Percentiles rank a stretch among this genome's conserved stretches.
phyloP scores from a whole-genome alignment of 2,888 invertebrate species.

The Allophyes oxyacanthae region DNA sequence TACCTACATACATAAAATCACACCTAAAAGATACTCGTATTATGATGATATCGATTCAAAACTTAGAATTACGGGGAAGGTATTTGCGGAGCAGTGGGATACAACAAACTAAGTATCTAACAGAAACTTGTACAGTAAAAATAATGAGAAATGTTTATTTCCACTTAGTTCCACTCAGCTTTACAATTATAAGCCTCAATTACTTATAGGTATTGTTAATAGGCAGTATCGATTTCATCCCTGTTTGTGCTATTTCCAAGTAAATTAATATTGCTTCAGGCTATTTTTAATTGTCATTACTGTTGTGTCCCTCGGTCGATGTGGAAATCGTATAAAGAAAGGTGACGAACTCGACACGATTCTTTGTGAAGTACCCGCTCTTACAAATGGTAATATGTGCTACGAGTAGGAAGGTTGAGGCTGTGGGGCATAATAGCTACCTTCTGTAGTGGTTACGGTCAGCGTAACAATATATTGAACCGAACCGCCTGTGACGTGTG shows the following conservation, averaged over 20 bases:
- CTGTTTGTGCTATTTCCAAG: constrained; percentile 53
- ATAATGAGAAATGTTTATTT: no score
- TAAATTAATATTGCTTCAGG: constrained; percentile 60
- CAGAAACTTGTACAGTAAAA: no score
- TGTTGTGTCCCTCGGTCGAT: constrained; percentile 30
- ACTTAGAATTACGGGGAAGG: no score
- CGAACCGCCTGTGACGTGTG: constrained; percentile 24
- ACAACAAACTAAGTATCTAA: no score
- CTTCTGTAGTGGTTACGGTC: constrained; percentile 38
- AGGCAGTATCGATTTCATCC: constrained; percentile 64
- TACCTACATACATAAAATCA: no score
- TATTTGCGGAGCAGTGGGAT: no score
- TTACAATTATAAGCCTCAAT: no score
- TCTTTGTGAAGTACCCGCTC: constrained; percentile 17
- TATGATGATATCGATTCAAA: no score
- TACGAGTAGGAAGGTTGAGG: constrained; percentile 26
- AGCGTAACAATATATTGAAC: constrained; percentile 45
- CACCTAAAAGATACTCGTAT: no score
- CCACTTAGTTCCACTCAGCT: no score
- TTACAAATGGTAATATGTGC: constrained; percentile 18
- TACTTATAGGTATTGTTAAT: constrained; percentile 48
- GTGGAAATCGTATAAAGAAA: constrained; percentile 46
- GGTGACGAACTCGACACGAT: constrained; percentile 26
- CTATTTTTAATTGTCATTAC: constrained; percentile 61
- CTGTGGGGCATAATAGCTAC: constrained; percentile 35